Conservation (phyloP, 2,113 vertebrate genomes). For the Hypocryptadius cinnamomeus region DNA sequence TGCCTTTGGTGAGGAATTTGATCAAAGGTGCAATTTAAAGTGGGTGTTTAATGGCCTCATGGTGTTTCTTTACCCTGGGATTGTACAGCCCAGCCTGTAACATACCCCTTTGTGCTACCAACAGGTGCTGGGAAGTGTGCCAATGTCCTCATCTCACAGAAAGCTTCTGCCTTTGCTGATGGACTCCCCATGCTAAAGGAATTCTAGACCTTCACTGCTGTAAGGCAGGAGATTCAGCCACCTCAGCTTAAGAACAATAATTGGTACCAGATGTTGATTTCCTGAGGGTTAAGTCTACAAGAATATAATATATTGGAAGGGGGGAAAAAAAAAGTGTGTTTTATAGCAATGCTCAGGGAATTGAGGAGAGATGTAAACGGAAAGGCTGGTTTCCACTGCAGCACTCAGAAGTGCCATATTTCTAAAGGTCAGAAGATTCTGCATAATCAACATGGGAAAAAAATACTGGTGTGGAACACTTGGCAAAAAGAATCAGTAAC, state of each 20-base stretch:
- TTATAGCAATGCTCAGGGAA: neutral
- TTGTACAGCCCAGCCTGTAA: neutral
- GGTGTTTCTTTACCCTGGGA: neutral
- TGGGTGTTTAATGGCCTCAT: neutral
- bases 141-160: neutral
- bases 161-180: neutral
- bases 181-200: neutral
- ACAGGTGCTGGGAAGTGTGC: constrained; percentile 10
- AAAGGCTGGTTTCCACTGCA: neutral
- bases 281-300: neutral
- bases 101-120: neutral
- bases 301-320: neutral
- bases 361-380: neutral
- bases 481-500: neutral
- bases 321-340: neutral
- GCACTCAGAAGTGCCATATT: neutral
- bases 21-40: constrained; percentile 35
- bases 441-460: neutral
- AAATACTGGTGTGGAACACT: neutral
- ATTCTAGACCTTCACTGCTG: neutral
- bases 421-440: constrained; percentile 19
- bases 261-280: constrained; percentile 5
- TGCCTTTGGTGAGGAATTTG: constrained; percentile 23
- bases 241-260: neutral
- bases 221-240: neutral